Conservation (phyloP, 2,113 vertebrate species). For the Rhombomys opimus region DNA sequence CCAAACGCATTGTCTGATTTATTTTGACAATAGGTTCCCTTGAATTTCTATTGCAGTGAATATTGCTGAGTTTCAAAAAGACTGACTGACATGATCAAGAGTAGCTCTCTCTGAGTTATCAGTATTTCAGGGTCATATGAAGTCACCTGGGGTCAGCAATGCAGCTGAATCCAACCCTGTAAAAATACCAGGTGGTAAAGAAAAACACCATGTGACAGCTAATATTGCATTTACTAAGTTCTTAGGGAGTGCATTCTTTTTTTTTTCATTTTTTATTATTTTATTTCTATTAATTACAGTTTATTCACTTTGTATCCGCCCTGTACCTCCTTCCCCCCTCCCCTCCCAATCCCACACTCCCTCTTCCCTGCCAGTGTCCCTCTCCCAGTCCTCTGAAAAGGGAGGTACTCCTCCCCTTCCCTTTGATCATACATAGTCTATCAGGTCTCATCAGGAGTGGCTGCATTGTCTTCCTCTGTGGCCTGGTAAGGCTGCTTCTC, state of each 20-base stretch:
- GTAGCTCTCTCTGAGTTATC: not conserved
- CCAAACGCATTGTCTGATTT: not conserved
- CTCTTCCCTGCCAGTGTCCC: too few species aligned
- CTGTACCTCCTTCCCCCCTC: too few species aligned
- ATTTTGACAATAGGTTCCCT: not conserved
- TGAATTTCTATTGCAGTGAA: slow-evolving; percentile 38
- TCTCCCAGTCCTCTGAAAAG: too few species aligned
- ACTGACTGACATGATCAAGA: not conserved
- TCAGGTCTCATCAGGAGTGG: too few species aligned
- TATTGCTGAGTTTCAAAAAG: not conserved
- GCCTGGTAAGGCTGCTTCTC: too few species aligned
- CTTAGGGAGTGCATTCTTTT: not conserved
- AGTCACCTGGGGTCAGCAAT: not conserved
- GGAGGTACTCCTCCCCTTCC: too few species aligned
- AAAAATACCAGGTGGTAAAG: accelerated
- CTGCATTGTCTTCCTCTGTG: too few species aligned
- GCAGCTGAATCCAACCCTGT: not conserved
- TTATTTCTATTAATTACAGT: too few species aligned
- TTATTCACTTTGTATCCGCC: too few species aligned
- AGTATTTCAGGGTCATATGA: accelerated
- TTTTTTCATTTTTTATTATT: too few species aligned
- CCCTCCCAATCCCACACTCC: too few species aligned
- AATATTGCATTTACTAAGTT: not conserved
- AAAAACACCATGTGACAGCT: not conserved
- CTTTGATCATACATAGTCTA: too few species aligned